Conservation (phyloP, 37 sponge, comb jelly and placozoan genomes). For the Spongia lamella region DNA sequence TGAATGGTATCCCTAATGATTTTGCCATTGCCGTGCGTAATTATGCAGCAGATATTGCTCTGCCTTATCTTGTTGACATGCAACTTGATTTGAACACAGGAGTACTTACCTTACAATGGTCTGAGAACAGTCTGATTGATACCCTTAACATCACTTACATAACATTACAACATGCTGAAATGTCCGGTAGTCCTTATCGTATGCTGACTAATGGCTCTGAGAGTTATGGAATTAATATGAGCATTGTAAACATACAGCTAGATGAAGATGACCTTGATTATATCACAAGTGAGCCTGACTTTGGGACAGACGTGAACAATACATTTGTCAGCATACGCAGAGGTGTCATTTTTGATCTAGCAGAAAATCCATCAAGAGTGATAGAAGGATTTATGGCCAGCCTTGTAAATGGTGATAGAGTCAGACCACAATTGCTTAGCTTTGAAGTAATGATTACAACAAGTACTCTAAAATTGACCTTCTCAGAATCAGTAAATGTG, state of each 20-base stretch:
- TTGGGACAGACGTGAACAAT: conserved; percentile 52
- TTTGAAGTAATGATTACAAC: conserved; percentile 78
- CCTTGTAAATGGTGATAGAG: conserved; percentile 41
- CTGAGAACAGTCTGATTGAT: conserved; percentile 53
- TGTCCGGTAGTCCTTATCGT: conserved; percentile 12
- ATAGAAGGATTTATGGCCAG: conserved; percentile 37
- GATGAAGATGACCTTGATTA: conserved; percentile 60
- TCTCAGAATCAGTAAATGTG: conserved; percentile 73
- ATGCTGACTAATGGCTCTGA: conserved; percentile 45
- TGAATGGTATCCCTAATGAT: conserved; percentile 19
- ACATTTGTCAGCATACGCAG: conserved; percentile 59
- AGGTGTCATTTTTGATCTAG: conserved; percentile 62
- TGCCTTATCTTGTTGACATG: conserved; percentile 41
- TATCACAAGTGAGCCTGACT: conserved; percentile 50
- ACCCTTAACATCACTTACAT: conserved; percentile 53
- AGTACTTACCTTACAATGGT: conserved; percentile 58
- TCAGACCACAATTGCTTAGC: conserved; percentile 56
- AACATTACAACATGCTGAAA: conserved; percentile 41
- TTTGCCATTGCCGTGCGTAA: conserved; percentile 38
- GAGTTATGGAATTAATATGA: conserved; percentile 34
- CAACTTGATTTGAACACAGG: conserved; percentile 72
- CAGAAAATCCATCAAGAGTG: conserved; percentile 71
- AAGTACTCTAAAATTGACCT: conserved; percentile 59
- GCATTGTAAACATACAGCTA: conserved; percentile 33
- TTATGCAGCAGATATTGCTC: conserved; percentile 66